Base-by-base conservation (phyloP, 1,140 invertebrate species). In the Pseudobourletiella spinata region DNA sequence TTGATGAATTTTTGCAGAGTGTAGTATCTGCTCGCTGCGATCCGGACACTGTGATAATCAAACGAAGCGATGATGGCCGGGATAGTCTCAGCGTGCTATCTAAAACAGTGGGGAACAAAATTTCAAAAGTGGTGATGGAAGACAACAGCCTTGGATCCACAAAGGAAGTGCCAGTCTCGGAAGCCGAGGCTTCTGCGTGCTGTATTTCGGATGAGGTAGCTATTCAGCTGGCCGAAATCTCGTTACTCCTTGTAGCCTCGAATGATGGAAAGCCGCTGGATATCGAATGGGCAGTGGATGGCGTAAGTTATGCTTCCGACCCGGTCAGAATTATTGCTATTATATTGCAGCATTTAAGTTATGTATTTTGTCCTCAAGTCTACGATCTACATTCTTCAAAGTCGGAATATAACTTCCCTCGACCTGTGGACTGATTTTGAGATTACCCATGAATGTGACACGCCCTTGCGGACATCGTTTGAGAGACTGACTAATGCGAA, bases 1-100 rank as follows among this genome's bases (percentile, higher is more conserved):
- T n/a, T n/a, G n/a, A n/a, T n/a, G n/a, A n/a, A n/a, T n/a, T n/a
- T n/a, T n/a, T n/a, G n/a, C 70, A 88, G 85, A 84, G 81, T 61
- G 87, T 91, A 1, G 88, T 90, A 0, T 88, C 86, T 0, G 86
- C 83, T 0, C 73, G 77, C 26, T 78, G 83, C 0, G 87, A 89
- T 64, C 87, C 88, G 0, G 87, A 90, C 70, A 85, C 84, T 0
- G 76, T 89, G 54, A 76, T 77, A 44, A 70, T 89, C 25, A 72
- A 74, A n/a, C 77, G 80, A 62, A 25, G 22, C 8, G 3, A 18
- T 6, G 22, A 28, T 8, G 50, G 28, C 8, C 8, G 52, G 14
- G 46, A 54, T 54, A n/a, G 16, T 8, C 6, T 20, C 22, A 61
- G 4, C n/a, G 39, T 54, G 20, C 22, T 25, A 18, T 72, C 74